Conservation (phyloP, 2,113 vertebrate genomes). For the Nipponia nippon region DNA sequence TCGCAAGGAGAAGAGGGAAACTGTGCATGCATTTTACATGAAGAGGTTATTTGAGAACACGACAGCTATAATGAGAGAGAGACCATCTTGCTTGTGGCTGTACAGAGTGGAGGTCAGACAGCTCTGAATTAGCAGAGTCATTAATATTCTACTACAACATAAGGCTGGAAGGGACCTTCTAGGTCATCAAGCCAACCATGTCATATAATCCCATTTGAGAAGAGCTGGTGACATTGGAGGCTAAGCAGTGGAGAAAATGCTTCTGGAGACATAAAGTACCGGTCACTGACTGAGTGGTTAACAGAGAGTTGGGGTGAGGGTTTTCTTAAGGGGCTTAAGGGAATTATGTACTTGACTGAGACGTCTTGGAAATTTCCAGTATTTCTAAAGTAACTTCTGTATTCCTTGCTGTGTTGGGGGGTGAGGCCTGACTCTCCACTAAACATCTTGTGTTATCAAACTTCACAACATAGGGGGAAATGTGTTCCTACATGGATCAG, state of each 20-base stretch:
- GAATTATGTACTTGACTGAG: neutral
- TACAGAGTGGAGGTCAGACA: conserved; percentile 46
- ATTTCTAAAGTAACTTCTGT: neutral
- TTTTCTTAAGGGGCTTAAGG: neutral
- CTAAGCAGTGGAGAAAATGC: neutral
- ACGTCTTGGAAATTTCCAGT: neutral
- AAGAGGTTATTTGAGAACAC: conserved; percentile 47
- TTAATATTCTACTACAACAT: conserved; percentile 59
- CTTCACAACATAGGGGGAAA: rapidly evolving
- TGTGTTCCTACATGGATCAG: neutral
- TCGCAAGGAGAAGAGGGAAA: neutral
- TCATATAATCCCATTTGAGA: conserved; percentile 38
- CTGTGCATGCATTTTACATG: conserved; percentile 36
- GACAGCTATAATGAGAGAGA: conserved; percentile 25
- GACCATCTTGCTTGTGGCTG: conserved; percentile 46
- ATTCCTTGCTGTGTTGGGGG: neutral
- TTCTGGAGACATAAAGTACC: neutral
- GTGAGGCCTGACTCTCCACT: rapidly evolving
- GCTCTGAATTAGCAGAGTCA: conserved; percentile 52
- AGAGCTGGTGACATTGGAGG: neutral
- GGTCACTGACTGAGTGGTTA: neutral
- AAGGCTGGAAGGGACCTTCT: conserved; percentile 53
- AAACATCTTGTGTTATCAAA: neutral
- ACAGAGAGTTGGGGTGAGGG: rapidly evolving
- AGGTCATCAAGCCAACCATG: conserved; percentile 50